These are phyloP conservation scores for Muraenolepis orangiensis DNA, from an alignment of 2,797 vertebrate species.

Conservation along the genomic window DNA sequence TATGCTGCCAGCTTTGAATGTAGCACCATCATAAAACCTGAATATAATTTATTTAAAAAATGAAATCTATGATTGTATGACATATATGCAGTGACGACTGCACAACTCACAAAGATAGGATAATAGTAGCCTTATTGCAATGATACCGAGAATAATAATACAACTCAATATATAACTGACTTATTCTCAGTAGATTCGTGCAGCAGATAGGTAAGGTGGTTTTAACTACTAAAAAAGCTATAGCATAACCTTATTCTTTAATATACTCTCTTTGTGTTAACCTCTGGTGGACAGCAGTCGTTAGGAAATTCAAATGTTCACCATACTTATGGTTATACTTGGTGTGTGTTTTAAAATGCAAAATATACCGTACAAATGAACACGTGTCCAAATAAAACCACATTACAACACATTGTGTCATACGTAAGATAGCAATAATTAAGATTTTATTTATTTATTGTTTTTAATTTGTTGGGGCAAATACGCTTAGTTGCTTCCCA, in stretches of 20 bases:
- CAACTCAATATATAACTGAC: no score
- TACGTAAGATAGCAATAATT: background rate
- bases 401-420: background rate
- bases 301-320: background rate
- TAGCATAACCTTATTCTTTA: no score
- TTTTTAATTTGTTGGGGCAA: background rate
- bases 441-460: background rate
- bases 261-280: background rate
- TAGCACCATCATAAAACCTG: no score
- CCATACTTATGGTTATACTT: background rate
- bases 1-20: no score
- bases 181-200: background rate
- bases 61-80: background rate
- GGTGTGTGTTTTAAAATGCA: background rate
- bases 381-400: background rate
- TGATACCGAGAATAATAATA: background rate
- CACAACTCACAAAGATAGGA: background rate
- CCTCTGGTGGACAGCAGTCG: background rate
- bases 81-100: background rate
- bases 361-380: background rate
- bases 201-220: background rate
- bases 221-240: background rate
- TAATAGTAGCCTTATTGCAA: background rate
- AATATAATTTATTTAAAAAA: no score
- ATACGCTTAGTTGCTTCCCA: background rate